Percentiles rank a stretch among this genome's conserved stretches.
phyloP scores from a whole-genome alignment of 2,888 invertebrate species.

The Polia nebulosa region DNA sequence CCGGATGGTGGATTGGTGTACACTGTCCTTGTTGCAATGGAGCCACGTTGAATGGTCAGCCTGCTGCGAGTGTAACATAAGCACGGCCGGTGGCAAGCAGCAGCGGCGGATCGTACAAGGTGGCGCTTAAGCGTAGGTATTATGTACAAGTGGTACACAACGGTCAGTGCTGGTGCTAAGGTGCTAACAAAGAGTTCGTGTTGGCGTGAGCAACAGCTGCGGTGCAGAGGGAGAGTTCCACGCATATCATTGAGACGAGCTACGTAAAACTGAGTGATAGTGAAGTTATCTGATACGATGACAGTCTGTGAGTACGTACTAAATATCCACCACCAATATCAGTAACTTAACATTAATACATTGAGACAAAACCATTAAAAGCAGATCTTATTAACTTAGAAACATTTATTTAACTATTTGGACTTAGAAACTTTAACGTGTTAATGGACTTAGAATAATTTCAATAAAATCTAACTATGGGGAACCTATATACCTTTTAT shows the following conservation, averaged over 20 bases:
- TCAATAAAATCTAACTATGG: no score
- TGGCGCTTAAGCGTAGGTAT: constrained; percentile 1
- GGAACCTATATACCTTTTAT: no score
- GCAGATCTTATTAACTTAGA: no score
- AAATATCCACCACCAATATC: no score
- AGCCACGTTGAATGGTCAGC: no score
- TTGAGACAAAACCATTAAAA: background rate
- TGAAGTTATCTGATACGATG: no score
- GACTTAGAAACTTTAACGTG: constrained; percentile 1
- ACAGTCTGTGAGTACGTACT: constrained; percentile 9
- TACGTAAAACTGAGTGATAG: constrained; percentile 8
- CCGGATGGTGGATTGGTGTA: background rate
- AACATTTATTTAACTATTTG: constrained; percentile 3
- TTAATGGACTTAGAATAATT: no score
- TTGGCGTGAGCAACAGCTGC: constrained; percentile 13
- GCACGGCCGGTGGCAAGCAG: background rate
- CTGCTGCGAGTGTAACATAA: no score
- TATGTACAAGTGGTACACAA: constrained; percentile 4
- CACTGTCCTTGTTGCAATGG: background rate
- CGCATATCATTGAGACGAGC: constrained; percentile 13
- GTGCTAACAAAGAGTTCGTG: background rate
- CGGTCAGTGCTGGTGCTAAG: no score
- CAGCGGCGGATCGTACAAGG: background rate
- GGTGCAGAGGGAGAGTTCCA: constrained; percentile 1
- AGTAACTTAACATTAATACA: background rate